phyloP scores from a whole-genome alignment of 2,888 invertebrate genomes.

The Sinodicranocentrus sp. region DNA sequence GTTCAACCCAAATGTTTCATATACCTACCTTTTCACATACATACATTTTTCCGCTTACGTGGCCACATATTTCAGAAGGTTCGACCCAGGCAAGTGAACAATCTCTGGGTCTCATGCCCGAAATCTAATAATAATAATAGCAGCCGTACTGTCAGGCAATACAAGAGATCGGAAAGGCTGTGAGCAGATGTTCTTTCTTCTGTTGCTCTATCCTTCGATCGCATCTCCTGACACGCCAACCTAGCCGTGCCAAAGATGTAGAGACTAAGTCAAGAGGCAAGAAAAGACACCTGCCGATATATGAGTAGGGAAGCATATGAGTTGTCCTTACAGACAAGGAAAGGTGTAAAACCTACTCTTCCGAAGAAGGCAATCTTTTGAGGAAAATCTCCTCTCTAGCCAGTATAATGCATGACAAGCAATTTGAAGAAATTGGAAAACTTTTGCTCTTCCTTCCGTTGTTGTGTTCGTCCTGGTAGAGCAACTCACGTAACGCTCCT shows the following conservation, averaged over 20 bases:
- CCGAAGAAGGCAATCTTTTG: conserved; percentile 25
- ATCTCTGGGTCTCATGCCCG: neutral
- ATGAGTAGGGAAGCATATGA: neutral
- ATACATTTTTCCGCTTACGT: no score
- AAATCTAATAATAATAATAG: conserved; percentile 44
- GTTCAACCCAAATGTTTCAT: no score
- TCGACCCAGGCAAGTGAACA: no score
- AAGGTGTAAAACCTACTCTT: neutral
- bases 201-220: conserved; percentile 18
- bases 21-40: no score
- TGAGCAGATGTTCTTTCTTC: conserved; percentile 41
- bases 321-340: neutral
- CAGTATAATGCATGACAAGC: conserved; percentile 40
- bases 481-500: no score
- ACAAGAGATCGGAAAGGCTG: conserved; percentile 4
- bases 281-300: conserved; percentile 57
- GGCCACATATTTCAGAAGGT: no score
- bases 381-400: conserved; percentile 14
- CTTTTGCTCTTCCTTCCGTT: conserved; percentile 51
- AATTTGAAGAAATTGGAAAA: conserved; percentile 65
- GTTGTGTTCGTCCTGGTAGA: neutral
- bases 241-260: conserved; percentile 9
- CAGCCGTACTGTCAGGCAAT: conserved; percentile 3
- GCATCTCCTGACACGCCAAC: neutral
- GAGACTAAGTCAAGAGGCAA: conserved; percentile 40